Percentiles rank a stretch among this genome's conserved stretches.
Evolutionary conservation across 2,797 vertebrate species (phyloP).

Genomic region (Enteromius anoplus): DNA sequence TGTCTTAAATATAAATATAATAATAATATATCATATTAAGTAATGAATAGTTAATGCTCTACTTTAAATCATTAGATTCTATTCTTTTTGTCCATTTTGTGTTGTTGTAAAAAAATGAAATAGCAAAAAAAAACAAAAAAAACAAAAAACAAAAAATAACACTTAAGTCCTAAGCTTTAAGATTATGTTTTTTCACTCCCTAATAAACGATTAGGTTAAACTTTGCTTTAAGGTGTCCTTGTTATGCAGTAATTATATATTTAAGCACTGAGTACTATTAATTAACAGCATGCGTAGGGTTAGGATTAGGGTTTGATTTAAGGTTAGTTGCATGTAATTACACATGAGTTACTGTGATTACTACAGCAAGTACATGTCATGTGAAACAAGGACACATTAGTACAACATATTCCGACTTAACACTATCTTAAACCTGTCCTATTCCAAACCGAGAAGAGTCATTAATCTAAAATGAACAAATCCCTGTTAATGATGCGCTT

Average conservation of each 20-base stretch:
- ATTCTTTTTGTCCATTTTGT: not conserved
- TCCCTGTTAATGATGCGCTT: not conserved
- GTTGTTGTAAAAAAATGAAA: not conserved
- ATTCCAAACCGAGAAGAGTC: not conserved
- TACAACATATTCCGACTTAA: not conserved
- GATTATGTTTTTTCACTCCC: not conserved
- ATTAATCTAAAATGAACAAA: not conserved
- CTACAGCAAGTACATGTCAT: not conserved
- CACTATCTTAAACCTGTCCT: not conserved
- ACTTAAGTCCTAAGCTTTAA: not conserved
- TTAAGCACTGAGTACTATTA: not conserved
- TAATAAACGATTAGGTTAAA: not conserved
- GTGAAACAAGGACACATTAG: not conserved
- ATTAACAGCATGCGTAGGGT: not conserved
- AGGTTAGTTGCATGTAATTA: constrained; percentile 1
- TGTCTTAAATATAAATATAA: not conserved
- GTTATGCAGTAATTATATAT: not conserved
- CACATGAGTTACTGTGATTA: not conserved
- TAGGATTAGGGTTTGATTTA: constrained; percentile 4
- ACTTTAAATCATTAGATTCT: not conserved
- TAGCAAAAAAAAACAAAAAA: not conserved
- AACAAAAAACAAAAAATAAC: not conserved
- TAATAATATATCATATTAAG: not conserved
- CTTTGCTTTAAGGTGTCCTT: not conserved
- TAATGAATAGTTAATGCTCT: too few species aligned